Percentiles rank a stretch among this genome's conserved stretches.
phyloP scores from a whole-genome alignment of 2,888 invertebrate species.

The Zele albiditarsus region DNA sequence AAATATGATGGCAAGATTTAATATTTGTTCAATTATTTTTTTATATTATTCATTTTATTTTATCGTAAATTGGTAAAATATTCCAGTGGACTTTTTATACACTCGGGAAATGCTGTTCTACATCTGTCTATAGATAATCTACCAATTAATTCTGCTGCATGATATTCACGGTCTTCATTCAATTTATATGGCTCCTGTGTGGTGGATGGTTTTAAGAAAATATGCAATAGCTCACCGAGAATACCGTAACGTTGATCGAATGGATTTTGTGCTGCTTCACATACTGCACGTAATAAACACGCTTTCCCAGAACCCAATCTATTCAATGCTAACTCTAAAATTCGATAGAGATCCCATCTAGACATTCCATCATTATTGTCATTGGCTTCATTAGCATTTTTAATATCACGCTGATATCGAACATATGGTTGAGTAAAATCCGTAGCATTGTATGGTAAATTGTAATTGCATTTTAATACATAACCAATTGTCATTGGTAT shows the following conservation, averaged over 20 bases:
- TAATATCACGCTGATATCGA: slow-evolving; percentile 52
- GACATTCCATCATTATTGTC: slow-evolving; percentile 45
- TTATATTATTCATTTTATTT: not conserved
- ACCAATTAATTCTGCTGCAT: slow-evolving; percentile 77
- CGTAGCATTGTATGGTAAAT: slow-evolving; percentile 78
- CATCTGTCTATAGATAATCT: slow-evolving; percentile 66
- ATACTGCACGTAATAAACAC: slow-evolving; percentile 84
- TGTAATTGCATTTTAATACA: slow-evolving; percentile 81
- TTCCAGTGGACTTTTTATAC: slow-evolving; percentile 75
- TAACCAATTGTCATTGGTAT: slow-evolving; percentile 79
- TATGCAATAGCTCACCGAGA: slow-evolving; percentile 83
- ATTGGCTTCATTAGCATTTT: not conserved
- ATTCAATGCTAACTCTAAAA: slow-evolving; percentile 77
- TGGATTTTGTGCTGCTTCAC: slow-evolving; percentile 82
- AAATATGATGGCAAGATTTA: not conserved
- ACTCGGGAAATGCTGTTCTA: slow-evolving; percentile 77
- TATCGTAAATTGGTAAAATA: slow-evolving; percentile 72
- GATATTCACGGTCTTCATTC: slow-evolving; percentile 81
- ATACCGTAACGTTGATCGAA: slow-evolving; percentile 82
- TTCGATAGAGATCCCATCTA: slow-evolving; percentile 79
- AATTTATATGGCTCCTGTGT: slow-evolving; percentile 78
- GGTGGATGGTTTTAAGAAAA: slow-evolving; percentile 83
- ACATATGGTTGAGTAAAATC: slow-evolving; percentile 74
- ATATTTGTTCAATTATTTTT: not conserved
- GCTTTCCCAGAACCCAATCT: slow-evolving; percentile 71